Evolutionary conservation across 2,113 vertebrate genomes (phyloP).

Genomic region (Crotalus helleri): DNA sequence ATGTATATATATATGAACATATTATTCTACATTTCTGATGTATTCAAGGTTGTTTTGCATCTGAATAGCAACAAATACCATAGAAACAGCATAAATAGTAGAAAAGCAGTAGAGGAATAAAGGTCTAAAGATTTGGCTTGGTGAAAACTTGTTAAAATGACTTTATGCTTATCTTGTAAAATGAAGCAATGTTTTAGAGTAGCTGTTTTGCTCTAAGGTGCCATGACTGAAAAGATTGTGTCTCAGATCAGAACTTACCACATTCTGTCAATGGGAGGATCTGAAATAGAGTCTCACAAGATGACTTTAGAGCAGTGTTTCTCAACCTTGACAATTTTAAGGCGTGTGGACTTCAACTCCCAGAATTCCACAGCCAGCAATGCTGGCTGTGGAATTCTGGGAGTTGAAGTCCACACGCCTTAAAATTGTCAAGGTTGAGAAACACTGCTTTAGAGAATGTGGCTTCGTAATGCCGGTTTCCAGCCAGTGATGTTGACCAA

Average conservation of each 20-base stretch:
- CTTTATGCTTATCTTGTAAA: background rate
- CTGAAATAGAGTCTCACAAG: background rate
- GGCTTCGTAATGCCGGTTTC: background rate
- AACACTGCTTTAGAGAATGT: background rate
- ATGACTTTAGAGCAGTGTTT: background rate
- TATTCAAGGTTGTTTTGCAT: background rate
- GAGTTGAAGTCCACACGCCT: no score
- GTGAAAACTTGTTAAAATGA: background rate
- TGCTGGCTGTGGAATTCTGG: no score
- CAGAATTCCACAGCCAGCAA: no score
- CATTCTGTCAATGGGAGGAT: background rate
- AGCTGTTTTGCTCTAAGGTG: background rate
- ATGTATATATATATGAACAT: no score
- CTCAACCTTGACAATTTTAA: no score
- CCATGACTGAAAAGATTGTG: background rate
- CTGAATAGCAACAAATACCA: background rate
- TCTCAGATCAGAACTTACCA: background rate
- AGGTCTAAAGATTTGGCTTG: background rate
- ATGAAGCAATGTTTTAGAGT: background rate
- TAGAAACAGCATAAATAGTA: background rate
- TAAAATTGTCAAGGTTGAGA: no score
- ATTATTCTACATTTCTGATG: background rate
- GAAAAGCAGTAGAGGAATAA: background rate
- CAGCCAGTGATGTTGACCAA: background rate
- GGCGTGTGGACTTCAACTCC: no score